Conservation (phyloP, 2,888 invertebrate species). For the Colletes collaris region DNA sequence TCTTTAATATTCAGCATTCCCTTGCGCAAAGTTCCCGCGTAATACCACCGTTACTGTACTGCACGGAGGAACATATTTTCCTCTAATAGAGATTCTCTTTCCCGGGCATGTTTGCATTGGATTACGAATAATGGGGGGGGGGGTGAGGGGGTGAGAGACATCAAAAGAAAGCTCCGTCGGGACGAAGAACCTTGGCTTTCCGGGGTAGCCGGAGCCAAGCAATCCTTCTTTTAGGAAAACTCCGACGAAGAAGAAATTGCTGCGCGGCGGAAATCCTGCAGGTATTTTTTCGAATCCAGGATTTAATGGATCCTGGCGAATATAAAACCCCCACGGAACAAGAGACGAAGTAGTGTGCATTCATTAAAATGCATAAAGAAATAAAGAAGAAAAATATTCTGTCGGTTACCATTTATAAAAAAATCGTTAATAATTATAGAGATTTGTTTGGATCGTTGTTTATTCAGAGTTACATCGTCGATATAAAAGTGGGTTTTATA, state of each 20-base stretch:
- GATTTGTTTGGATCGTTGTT: neutral
- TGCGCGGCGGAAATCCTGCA: constrained; percentile 9
- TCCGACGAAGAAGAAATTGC: constrained; percentile 16
- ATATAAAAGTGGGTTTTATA: too few relatives aligned
- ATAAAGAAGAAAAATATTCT: constrained; percentile 10
- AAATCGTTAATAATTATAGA: constrained; percentile 33
- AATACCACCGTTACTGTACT: neutral
- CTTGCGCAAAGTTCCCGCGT: neutral
- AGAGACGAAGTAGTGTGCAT: constrained; percentile 23
- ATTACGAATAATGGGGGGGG: constrained; percentile 46
- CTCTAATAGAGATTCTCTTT: constrained; percentile 11
- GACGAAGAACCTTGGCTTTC: constrained; percentile 21
- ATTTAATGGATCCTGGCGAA: constrained; percentile 42
- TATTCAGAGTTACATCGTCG: too few relatives aligned
- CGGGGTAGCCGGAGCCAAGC: neutral
- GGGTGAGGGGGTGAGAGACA: constrained; percentile 2
- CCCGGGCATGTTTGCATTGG: constrained; percentile 30
- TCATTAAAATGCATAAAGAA: constrained; percentile 50
- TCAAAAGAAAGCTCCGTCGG: constrained; percentile 34
- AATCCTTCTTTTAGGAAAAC: constrained; percentile 13
- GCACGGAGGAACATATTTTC: constrained; percentile 4
- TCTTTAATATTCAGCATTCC: constrained; percentile 10
- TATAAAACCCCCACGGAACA: constrained; percentile 28
- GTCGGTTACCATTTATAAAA: constrained; percentile 24
- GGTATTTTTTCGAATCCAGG: constrained; percentile 34